Base-by-base conservation (phyloP, 1,140 invertebrate genomes). In the Camponotus pennsylvanicus region DNA sequence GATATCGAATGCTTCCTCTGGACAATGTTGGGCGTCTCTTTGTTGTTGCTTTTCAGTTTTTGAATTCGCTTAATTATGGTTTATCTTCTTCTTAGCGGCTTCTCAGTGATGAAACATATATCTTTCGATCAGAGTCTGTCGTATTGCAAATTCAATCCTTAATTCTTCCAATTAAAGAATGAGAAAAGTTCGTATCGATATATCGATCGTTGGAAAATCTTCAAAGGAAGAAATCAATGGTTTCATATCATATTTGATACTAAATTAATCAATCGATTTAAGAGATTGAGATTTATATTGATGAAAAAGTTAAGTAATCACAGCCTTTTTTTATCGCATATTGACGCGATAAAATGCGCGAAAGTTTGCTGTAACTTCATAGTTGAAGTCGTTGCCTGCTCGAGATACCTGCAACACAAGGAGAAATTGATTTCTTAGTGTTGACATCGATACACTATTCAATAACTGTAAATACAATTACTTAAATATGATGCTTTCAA, bases 361-460 rank as follows among this genome's bases (percentile, higher is more conserved):
- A 87, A 87, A 67, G 64, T 87, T 69, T 86, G 61, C 66, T 86
- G 86, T 64, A 79, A 64, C 69, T 89, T 85, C 77, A 86, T 89
- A 61, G 67, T 21, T 69, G 52, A 66, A 55, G 9, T 80, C 61
- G 83, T 86, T 77, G 82, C 7, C 61, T 32, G 45, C 42, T 88
- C 91, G 89, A 93, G 90, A 89, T 93, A 93, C 91, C 93, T 94
- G 92, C 0, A 94, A 93, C 90, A 92, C 6, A 77, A 70, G 9
- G 13, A 76, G 13, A 80, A 63, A 83, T 45, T 37, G 6, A 45
- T 49, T 49, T 3, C 34, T 83, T 45, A 61, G n/a, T 61, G n/a
- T 61, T 27, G 5, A 73, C 21, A 40, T 42, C 4, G 59, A 55
- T 32, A 55, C 2, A 59, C 8, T 3, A 55, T 55, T 40, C 8